Conservation (phyloP, 2,888 invertebrate genomes). For the Ophonus ardosiacus region DNA sequence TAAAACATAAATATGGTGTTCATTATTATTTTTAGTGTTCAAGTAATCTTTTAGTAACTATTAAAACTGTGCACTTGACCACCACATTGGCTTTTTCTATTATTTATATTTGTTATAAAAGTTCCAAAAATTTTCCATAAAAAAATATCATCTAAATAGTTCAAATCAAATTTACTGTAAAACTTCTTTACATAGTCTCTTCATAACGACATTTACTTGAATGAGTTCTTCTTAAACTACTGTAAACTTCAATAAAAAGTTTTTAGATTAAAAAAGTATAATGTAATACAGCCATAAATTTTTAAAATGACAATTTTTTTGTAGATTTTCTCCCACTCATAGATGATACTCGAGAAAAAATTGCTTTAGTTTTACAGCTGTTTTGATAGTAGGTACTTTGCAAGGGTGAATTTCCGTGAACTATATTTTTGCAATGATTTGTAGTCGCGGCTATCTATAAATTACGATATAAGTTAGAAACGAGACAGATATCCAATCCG, state of each 20-base stretch:
- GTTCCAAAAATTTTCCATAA: not conserved
- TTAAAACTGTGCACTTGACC: too few relatives aligned
- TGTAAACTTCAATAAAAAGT: constrained; percentile 40
- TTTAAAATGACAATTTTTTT: constrained; percentile 36
- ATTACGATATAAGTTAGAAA: not conserved
- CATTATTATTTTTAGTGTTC: too few relatives aligned
- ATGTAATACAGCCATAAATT: constrained; percentile 45
- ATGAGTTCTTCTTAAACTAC: constrained; percentile 48
- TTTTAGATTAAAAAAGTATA: constrained; percentile 43
- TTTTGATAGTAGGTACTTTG: not conserved
- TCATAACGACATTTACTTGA: constrained; percentile 35
- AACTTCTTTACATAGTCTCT: constrained; percentile 23
- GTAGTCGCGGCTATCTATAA: not conserved
- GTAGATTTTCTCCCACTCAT: not conserved
- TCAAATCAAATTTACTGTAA: constrained; percentile 12
- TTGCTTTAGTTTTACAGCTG: not conserved
- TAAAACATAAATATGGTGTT: too few relatives aligned
- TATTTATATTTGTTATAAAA: not conserved
- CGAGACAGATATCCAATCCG: not conserved
- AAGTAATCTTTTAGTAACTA: too few relatives aligned
- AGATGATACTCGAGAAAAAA: not conserved
- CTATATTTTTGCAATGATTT: not conserved
- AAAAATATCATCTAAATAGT: not conserved
- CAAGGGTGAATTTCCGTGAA: not conserved
- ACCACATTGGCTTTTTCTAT: not conserved